Conservation (phyloP, 2,797 vertebrate genomes). For the Micrastur ruficollis region DNA sequence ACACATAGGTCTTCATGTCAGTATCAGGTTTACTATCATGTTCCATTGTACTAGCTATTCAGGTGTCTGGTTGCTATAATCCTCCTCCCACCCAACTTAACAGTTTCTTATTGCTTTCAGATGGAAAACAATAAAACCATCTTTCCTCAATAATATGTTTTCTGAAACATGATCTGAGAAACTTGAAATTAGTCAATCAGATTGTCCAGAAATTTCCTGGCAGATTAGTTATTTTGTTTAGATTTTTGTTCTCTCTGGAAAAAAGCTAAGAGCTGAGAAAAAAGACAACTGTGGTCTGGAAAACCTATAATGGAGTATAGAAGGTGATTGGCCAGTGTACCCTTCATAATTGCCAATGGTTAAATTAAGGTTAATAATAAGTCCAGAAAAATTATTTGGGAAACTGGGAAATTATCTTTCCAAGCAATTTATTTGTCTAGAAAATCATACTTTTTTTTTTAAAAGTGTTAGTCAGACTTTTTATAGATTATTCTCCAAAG, state of each 20-base stretch:
- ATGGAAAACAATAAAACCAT: neutral
- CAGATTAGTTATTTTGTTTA: neutral
- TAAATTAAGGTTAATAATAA: neutral
- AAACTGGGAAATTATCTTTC: neutral
- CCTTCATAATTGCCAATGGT: neutral
- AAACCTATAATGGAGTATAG: neutral
- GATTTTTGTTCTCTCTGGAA: neutral
- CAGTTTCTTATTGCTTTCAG: neutral
- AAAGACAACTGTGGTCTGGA: neutral
- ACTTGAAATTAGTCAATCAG: neutral
- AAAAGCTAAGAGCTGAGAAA: neutral
- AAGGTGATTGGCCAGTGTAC: neutral
- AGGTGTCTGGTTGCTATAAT: neutral
- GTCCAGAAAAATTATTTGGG: neutral
- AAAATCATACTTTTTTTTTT: neutral
- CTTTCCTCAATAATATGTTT: neutral
- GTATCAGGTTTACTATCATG: neutral
- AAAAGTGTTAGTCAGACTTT: neutral
- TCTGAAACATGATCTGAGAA: neutral
- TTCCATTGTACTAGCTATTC: neutral
- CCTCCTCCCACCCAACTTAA: neutral
- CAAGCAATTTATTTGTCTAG: neutral
- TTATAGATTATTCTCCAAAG: neutral
- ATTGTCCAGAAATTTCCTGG: neutral
- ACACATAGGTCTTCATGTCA: neutral